phyloP scores from a whole-genome alignment of 2,888 invertebrate species.

The Thecophora atra region DNA sequence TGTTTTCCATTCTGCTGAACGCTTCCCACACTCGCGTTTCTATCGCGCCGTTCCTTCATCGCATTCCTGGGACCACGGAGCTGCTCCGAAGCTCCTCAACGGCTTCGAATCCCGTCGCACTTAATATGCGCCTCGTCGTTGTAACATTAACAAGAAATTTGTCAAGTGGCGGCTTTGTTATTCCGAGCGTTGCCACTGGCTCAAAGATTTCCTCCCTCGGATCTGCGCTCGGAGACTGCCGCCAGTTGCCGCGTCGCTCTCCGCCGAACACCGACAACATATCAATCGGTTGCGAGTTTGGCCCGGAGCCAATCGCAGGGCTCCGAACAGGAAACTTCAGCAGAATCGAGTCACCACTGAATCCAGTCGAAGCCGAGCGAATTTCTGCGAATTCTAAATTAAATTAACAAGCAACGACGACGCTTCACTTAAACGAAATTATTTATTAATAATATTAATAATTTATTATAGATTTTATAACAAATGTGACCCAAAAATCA shows the following conservation, averaged over 20 bases:
- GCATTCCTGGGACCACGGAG: too few species aligned
- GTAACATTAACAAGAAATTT: constrained; percentile 41
- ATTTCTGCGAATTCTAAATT: constrained; percentile 39
- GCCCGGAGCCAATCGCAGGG: constrained; percentile 35
- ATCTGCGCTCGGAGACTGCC: not conserved
- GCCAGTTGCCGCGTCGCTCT: constrained; percentile 33
- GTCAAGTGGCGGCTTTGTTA: constrained; percentile 43
- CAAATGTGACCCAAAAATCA: too few species aligned
- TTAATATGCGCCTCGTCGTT: constrained; percentile 37
- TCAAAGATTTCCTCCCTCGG: not conserved
- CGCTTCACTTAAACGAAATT: not conserved
- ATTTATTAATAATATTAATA: not conserved
- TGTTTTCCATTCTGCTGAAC: too few species aligned
- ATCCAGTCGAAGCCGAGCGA: constrained; percentile 36
- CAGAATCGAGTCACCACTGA: constrained; percentile 45
- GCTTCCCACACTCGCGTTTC: too few species aligned
- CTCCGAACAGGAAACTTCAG: constrained; percentile 42
- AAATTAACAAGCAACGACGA: constrained; percentile 8
- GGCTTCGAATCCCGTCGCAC: constrained; percentile 33
- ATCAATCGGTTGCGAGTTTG: constrained; percentile 20
- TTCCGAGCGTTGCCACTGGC: constrained; percentile 37
- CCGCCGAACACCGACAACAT: constrained; percentile 57
- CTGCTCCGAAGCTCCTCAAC: not conserved
- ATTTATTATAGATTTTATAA: too few species aligned
- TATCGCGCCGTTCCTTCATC: too few species aligned